Evolutionary conservation across 2,888 invertebrate species (phyloP), one percentile per base, ranked within the genome.

Genomic region (Antheraea yamamai): DNA sequence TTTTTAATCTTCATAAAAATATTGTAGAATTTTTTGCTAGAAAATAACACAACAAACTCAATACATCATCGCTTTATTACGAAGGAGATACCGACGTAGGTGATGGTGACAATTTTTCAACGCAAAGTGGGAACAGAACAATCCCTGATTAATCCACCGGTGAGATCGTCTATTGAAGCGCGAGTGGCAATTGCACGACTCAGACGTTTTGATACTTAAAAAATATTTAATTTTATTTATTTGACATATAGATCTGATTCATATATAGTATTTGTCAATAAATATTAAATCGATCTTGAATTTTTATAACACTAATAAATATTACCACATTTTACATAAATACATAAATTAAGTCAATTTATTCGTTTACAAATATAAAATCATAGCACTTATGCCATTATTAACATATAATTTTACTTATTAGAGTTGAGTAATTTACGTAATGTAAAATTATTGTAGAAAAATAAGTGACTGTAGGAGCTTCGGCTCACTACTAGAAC

Each of bases 61-160:
- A 93, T 93, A 87, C 90, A 92, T 94, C 92, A 93, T 90, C 87
- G 80, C 84, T 87, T 86, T 91, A 91, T 89, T 88, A 87, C 84
- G 77, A 83, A 83, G 76, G 84, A 82, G 85, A 82, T 78, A 85
- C 84, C 82, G 87, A 80, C 81, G 85, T 78, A 81, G 89, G 84
- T 93, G 93, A 94, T 91, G 93, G 92, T 85, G 94, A 93, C 94
- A 92, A 93, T 94, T 93, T 93, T 92, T 95, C 94, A 93, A 85
- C 83, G 85, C 82, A 84, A 86, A 88, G 87, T 87, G 88, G 87
- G 87, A 90, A 89, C 87, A 86, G 87, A 92, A 92, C 93, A 91
- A 93, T 92, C 86, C 88, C 88, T 89, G 94, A 94, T 94, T 94
- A 94, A 94, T 91, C 93, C 92, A 82, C 87, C 90, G 84, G 87